Conservation (phyloP, 2,113 vertebrate genomes). For the Apteryx mantelli region DNA sequence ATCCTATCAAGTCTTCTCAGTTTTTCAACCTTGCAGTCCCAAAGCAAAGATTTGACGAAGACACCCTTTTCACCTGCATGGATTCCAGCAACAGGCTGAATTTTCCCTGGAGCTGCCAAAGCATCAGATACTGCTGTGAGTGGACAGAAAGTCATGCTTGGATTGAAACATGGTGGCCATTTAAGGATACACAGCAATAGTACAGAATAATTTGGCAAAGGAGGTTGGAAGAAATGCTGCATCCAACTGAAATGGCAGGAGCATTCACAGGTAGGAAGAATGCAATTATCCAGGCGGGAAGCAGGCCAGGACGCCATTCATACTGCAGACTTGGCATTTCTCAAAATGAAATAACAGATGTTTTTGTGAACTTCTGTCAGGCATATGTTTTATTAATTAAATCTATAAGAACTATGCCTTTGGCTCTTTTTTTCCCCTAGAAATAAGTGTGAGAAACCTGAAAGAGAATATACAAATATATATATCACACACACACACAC, state of each 20-base stretch:
- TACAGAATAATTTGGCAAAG: background rate
- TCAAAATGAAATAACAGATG: constrained; percentile 50
- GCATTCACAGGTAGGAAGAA: constrained; percentile 48
- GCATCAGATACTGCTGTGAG: background rate
- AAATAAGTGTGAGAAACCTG: background rate
- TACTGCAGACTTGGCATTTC: constrained; percentile 13
- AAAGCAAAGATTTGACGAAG: background rate
- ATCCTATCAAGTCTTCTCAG: background rate
- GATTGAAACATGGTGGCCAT: background rate
- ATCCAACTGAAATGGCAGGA: background rate
- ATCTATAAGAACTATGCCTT: background rate
- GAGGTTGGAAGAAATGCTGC: background rate
- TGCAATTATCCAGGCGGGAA: constrained; percentile 24
- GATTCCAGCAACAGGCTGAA: background rate
- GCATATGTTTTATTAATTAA: constrained; percentile 9
- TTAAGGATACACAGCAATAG: background rate
- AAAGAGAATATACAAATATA: background rate
- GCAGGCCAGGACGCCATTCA: constrained; percentile 3
- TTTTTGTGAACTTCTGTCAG: constrained; percentile 32
- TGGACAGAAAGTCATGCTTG: background rate
- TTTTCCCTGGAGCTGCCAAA: background rate
- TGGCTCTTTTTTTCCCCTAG: background rate
- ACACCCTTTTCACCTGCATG: background rate
- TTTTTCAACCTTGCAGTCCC: background rate
- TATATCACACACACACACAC: background rate